A percentile compares a stretch with the other conserved stretches of the same genome.
Conservation (phyloP, 2,888 invertebrate genomes). For the Acanthopleura granulata region DNA sequence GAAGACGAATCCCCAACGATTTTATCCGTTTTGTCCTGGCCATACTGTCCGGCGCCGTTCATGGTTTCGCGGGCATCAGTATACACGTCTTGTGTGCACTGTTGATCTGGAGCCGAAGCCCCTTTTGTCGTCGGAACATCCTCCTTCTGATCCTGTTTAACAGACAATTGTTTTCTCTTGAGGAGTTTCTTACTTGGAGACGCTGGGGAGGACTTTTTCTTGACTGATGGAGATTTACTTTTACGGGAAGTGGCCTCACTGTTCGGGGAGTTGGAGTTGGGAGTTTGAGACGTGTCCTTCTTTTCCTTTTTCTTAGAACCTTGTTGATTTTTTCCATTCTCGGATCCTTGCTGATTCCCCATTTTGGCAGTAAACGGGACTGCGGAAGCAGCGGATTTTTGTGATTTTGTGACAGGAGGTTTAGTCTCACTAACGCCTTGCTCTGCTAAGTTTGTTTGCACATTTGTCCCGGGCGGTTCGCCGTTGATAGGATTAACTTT, state of each 20-base stretch:
- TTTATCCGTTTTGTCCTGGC: not conserved
- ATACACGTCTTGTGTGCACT: not conserved
- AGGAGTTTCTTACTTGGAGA: too few species aligned
- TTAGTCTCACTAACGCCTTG: not conserved
- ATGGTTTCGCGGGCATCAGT: not conserved
- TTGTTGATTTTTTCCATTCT: not conserved
- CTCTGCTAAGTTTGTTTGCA: not conserved
- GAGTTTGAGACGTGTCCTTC: not conserved
- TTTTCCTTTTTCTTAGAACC: not conserved
- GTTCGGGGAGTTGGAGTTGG: not conserved
- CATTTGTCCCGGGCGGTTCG: not conserved
- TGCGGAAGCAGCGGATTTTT: too few species aligned
- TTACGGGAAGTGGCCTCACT: too few species aligned
- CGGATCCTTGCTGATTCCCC: constrained; percentile 13
- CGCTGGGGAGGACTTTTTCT: too few species aligned
- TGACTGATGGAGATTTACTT: too few species aligned
- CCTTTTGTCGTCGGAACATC: too few species aligned
- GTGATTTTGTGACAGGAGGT: not conserved
- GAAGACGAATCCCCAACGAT: not conserved
- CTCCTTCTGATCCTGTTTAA: too few species aligned
- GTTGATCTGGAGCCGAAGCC: too few species aligned
- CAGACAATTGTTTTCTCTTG: too few species aligned
- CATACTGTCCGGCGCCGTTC: not conserved
- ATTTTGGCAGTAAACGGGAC: not conserved
- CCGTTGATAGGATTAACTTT: not conserved